Conservation (phyloP, 2,113 vertebrate species). For the Actenoides lindsayi region DNA sequence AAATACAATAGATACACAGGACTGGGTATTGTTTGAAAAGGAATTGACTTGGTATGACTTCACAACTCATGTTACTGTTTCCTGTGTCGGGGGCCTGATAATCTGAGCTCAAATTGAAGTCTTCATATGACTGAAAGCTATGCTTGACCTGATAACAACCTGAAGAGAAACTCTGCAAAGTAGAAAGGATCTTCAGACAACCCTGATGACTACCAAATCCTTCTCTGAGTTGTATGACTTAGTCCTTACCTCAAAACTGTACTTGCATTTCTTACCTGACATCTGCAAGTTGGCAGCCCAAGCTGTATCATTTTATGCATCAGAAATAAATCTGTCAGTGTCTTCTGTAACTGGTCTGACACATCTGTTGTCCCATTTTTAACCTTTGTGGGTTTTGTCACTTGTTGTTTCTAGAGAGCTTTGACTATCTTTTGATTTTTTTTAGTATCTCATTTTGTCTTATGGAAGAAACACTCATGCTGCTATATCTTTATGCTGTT, state of each 20-base stretch:
- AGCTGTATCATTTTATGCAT: not conserved
- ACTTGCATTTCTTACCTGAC: not conserved
- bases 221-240: not conserved
- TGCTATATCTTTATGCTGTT: not conserved
- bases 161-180: not conserved
- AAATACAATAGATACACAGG: not conserved
- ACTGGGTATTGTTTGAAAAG: not conserved
- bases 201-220: not conserved
- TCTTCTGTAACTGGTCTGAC: not conserved
- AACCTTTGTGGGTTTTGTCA: not conserved
- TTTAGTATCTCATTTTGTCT: not conserved
- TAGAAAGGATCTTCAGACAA: not conserved
- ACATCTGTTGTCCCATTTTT: not conserved
- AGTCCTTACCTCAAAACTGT: not conserved
- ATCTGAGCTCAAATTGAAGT: not conserved
- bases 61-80: not conserved
- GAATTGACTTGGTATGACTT: not conserved
- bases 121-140: not conserved
- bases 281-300: not conserved
- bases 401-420: not conserved
- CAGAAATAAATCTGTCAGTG: not conserved
- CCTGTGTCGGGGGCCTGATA: not conserved
- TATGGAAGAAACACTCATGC: not conserved
- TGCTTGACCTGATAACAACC: not conserved
- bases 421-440: not conserved